phyloP scores from a whole-genome alignment of 1,140 invertebrate species.

The Nomia melanderi region DNA sequence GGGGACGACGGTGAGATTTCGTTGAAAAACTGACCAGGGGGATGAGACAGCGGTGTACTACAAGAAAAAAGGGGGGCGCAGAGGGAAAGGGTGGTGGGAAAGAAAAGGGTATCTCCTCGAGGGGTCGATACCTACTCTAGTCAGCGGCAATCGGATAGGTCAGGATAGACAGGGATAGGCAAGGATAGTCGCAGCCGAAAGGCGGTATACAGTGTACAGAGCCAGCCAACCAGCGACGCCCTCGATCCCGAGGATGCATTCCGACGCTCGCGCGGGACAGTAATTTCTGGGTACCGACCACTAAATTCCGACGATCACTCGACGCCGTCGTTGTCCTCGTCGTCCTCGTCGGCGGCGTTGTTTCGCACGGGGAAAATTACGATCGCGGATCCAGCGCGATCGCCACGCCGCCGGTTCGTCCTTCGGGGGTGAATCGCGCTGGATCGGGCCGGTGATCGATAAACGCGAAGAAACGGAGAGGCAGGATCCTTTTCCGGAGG shows the following conservation, averaged over 20 bases:
- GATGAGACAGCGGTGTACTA: not conserved
- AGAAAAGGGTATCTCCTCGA: conserved; percentile 39
- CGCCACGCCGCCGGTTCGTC: conserved; percentile 4
- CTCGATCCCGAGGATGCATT: conserved; percentile 25
- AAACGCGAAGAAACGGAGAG: not conserved
- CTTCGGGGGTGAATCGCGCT: not conserved
- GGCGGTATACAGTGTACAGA: not conserved
- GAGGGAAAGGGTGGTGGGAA: not conserved
- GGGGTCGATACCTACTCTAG: conserved; percentile 70
- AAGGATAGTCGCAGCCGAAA: conserved; percentile 29
- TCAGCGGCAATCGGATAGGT: conserved; percentile 68
- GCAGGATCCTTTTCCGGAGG: not conserved
- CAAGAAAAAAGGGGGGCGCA: not conserved
- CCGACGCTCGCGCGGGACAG: conserved; percentile 21
- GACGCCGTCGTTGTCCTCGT: not conserved
- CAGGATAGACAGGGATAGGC: conserved; percentile 57
- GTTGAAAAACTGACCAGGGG: not conserved
- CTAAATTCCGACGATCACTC: conserved; percentile 37
- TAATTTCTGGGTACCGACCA: conserved; percentile 34
- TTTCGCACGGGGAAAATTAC: conserved; percentile 22
- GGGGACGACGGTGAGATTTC: conserved; percentile 25
- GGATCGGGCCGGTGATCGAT: no score
- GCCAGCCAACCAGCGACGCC: conserved; percentile 31
- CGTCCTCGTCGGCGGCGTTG: not conserved
- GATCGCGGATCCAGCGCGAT: conserved; percentile 27